A percentile compares a stretch with the other conserved stretches of the same genome.
These are phyloP conservation scores for Notodonta dromedarius DNA, from an alignment of 2,888 invertebrate species.

Conservation along the genomic window DNA sequence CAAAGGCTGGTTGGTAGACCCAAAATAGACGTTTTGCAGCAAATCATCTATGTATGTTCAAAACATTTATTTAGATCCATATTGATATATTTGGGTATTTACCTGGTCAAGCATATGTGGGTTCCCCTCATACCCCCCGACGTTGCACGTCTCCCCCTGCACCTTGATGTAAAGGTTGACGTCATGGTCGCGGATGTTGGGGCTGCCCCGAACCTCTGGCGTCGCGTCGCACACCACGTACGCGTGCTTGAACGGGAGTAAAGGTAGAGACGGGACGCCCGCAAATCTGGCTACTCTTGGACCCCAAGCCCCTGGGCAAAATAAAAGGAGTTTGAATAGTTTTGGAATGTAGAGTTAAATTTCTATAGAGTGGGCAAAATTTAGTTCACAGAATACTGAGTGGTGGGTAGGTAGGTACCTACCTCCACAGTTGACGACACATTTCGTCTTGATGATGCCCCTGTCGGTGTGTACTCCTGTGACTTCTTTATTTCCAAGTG, in stretches of 20 bases:
- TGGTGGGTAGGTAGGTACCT: conserved; percentile 23
- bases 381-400: too few species aligned
- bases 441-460: conserved; percentile 90
- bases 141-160: conserved; percentile 91
- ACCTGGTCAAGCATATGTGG: conserved; percentile 92
- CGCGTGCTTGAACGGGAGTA: conserved; percentile 94
- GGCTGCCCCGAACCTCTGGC: conserved; percentile 88
- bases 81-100: conserved; percentile 15
- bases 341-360: too few species aligned
- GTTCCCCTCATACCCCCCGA: conserved; percentile 95
- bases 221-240: conserved; percentile 93
- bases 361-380: too few species aligned
- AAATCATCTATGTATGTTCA: too few species aligned
- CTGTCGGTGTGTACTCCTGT: conserved; percentile 90
- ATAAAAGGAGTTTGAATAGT: neutral
- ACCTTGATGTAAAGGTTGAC: conserved; percentile 91
- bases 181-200: conserved; percentile 95
- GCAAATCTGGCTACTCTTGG: conserved; percentile 88
- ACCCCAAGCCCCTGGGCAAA: conserved; percentile 87
- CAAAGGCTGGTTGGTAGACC: too few species aligned
- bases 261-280: conserved; percentile 87
- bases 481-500: conserved; percentile 87
- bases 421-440: conserved; percentile 91
- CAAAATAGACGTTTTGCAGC: too few species aligned
- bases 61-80: too few species aligned